phyloP scores from a whole-genome alignment of 2,888 invertebrate genomes.

The Sylvicola cinctus region DNA sequence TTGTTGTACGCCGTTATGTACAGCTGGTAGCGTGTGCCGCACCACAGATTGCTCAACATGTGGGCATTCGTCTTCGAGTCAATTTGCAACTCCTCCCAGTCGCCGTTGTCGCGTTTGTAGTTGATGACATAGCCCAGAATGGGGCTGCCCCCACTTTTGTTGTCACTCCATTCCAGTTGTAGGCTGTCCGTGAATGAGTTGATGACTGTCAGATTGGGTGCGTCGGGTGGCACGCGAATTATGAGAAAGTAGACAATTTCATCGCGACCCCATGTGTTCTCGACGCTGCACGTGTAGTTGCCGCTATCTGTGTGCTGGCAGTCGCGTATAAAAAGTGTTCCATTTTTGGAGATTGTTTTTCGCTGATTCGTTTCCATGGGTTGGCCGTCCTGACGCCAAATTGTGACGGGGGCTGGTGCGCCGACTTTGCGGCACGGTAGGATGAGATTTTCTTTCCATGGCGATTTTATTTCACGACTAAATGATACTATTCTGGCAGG shows the following conservation, averaged over 20 bases:
- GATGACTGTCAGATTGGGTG: conserved; percentile 60
- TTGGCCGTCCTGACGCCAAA: conserved; percentile 61
- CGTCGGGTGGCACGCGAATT: conserved; percentile 65
- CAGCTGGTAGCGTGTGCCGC: conserved; percentile 70
- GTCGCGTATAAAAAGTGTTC: conserved; percentile 55
- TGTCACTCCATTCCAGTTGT: conserved; percentile 61
- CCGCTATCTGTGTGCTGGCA: conserved; percentile 63
- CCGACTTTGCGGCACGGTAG: conserved; percentile 74
- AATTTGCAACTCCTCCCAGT: conserved; percentile 80
- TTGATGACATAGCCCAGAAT: conserved; percentile 72
- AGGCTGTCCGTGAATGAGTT: conserved; percentile 67
- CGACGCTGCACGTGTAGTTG: conserved; percentile 75
- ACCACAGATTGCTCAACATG: conserved; percentile 63
- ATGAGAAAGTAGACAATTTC: conserved; percentile 52
- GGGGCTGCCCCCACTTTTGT: conserved; percentile 63
- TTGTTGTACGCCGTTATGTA: conserved; percentile 81
- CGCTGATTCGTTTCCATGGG: conserved; percentile 47
- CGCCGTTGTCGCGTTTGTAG: conserved; percentile 74
- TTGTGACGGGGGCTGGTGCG: conserved; percentile 50
- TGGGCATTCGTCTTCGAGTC: conserved; percentile 63
- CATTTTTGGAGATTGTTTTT: conserved; percentile 43
- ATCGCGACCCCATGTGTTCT: conserved; percentile 65
- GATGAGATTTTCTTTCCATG: conserved; percentile 73
- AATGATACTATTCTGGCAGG: conserved; percentile 81
- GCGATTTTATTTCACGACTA: conserved; percentile 52